phyloP scores from a whole-genome alignment of 2,797 vertebrate genomes.

The Helarctos malayanus region DNA sequence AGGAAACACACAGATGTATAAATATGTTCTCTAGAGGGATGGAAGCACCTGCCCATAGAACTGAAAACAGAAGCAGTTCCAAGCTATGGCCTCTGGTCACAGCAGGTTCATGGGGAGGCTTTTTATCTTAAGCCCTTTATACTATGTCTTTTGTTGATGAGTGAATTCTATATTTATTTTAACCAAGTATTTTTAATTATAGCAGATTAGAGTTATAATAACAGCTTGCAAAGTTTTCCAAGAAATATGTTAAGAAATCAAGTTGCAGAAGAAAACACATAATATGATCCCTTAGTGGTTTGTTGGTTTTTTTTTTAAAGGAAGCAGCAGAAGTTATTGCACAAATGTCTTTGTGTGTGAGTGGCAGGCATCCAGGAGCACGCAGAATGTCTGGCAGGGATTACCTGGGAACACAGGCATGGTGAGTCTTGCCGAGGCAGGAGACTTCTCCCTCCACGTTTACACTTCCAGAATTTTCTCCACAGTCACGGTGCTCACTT shows the following conservation, averaged over 20 bases:
- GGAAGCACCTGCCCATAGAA: background rate
- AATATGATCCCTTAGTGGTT: background rate
- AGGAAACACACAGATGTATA: background rate
- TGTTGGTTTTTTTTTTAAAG: background rate
- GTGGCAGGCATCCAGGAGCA: rapidly evolving
- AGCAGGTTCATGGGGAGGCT: background rate
- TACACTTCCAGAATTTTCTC: background rate
- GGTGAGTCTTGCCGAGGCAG: rapidly evolving
- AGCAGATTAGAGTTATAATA: background rate
- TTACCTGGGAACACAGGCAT: rapidly evolving
- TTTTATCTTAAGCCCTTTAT: background rate
- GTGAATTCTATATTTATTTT: background rate
- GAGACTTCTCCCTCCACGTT: no score
- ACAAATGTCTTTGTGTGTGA: rapidly evolving
- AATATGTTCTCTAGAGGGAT: background rate
- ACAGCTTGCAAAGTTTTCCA: background rate
- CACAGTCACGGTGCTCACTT: rapidly evolving
- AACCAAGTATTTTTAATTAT: background rate
- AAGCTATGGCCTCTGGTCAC: rapidly evolving
- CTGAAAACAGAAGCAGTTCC: rapidly evolving
- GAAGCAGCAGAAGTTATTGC: background rate
- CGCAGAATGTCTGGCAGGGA: rapidly evolving
- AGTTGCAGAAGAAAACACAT: background rate
- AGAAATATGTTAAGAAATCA: background rate
- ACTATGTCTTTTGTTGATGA: background rate